These are phyloP conservation scores for Zaprionus africanus DNA, from an alignment of 1,140 invertebrate genomes.

Conservation along the genomic window DNA sequence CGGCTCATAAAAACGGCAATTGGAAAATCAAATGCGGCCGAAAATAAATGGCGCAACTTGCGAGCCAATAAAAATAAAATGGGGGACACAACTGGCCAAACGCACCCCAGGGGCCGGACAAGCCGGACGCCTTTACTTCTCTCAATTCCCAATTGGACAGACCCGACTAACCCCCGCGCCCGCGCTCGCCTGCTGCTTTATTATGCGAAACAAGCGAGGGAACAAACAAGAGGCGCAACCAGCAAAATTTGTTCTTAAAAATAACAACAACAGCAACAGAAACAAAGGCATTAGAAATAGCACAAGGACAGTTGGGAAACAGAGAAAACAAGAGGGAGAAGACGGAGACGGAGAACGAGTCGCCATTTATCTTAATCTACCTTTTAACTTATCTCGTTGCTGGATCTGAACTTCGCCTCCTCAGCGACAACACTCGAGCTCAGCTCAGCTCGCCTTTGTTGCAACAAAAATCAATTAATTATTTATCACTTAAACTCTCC, in stretches of 20 bases:
- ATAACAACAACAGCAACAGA: slow-evolving; percentile 25
- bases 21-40: slow-evolving; percentile 70
- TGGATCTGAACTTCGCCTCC: slow-evolving; percentile 54
- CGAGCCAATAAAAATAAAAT: slow-evolving; percentile 69
- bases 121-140: background rate
- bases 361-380: slow-evolving; percentile 81
- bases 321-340: background rate
- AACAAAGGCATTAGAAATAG: slow-evolving; percentile 5
- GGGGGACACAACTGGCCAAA: slow-evolving; percentile 76
- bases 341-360: slow-evolving; percentile 49
- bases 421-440: slow-evolving; percentile 26
- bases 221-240: slow-evolving; percentile 70
- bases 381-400: slow-evolving; percentile 81
- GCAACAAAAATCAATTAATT: slow-evolving; percentile 84
- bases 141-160: slow-evolving; percentile 15
- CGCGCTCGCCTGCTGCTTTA: slow-evolving; percentile 62
- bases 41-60: slow-evolving; percentile 76
- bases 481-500: slow-evolving; percentile 84
- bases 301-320: background rate
- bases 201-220: slow-evolving; percentile 79
- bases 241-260: slow-evolving; percentile 76
- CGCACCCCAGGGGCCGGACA: slow-evolving; percentile 59
- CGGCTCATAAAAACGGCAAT: slow-evolving; percentile 70
- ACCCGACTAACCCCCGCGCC: background rate
- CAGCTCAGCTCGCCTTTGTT: slow-evolving; percentile 66